Base-by-base conservation (phyloP, 1,140 invertebrate genomes). In the Zelostemma sp. region DNA sequence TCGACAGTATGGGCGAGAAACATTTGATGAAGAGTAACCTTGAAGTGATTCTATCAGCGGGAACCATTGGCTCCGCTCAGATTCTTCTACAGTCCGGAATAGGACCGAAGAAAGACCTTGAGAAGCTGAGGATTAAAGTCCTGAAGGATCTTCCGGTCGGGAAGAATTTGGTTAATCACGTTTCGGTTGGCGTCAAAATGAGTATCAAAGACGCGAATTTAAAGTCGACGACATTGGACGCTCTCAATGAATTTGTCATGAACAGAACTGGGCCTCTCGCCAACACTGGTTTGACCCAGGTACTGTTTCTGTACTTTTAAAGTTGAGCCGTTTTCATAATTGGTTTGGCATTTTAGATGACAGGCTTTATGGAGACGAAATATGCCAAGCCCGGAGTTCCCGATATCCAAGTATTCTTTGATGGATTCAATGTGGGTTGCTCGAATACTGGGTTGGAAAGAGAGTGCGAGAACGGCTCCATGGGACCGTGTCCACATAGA, bases 71-170 rank as follows among this genome's bases (percentile, higher is more conserved):
- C 48, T 90, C 91, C 4, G 88, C 91, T 0, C 91, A 93, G 41
- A 81, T 93, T 6, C 79, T 93, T 0, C 82, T 92, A 83, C 83
- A 91, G 14, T 91, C 90, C 0, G 92, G 92, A 1, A 86, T 93
- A 6, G 92, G 91, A 0, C 90, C 91, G 1, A 85, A 79, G 21
- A 79, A 88, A 25, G 86, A 91, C 8, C 73, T 93, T 0, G 68
- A 84, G 1, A 79, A 85, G 14, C 67, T 87, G 0, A 82, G 84
- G 1, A 86, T 89, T 17, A 73, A 80, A 1, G 69, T 86, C 0
- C 67, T 86, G 4, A 78, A 82, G 12, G 86, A 91, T 64, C 77
- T 92, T 0, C 59, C 82, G 0, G 90, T 91, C 1, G 90, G 90
- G 0, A 72, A 81, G 17, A 90, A 89, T 75, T 74, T 91, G 1